Base-by-base conservation (phyloP, 2,797 vertebrate species). In the Gymnocypris eckloni region DNA sequence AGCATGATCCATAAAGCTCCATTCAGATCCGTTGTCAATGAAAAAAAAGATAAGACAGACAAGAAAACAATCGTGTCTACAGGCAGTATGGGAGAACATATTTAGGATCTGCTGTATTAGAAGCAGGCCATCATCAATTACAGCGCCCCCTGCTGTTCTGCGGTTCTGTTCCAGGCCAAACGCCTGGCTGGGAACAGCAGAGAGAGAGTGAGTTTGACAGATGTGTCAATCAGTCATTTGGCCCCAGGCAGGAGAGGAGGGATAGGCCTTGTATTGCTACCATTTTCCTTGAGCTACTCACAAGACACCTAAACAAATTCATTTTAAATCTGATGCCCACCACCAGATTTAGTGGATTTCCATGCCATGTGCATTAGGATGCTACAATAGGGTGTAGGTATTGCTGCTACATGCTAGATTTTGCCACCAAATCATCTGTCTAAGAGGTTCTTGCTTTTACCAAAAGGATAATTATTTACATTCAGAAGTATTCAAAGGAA, bases 41-140 rank as follows among this genome's bases (percentile, higher is more conserved):
- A 45, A 73, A 11, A 33, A 50, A 52, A 43, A 16, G 2, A 15
- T 33, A 70, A 50, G 50, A 56, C 20, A 45, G 25, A 61, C 4
- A 45, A 67, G 48, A 52, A 33, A 73, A 22, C 16, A 12, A 59
- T 43, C 0, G 8, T 13, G 22, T 72, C 28, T 56, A 43, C 15
- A 82, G 71, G 66, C 48, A 67, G 39, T n/a, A 20, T 22, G 41
- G 39, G 13, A 50, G 28, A 71, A 82, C 16, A 22, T 82, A 71
- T 48, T 89, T 90, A 85, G 86, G 85, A 83, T 82, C 81, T 88
- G 89, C 82, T 87, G 82, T 76, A 66, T 88, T 89, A 90, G 85
- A 83, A 83, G 72, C 70, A 82, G 84, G 88, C 81, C 64, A 10
- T 90, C 90, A 91, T 94, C 91, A 92, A 91, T 92, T 91, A 90